These are phyloP conservation scores for Contarinia nasturtii DNA, from an alignment of 1,140 invertebrate species.

Conservation along the genomic window DNA sequence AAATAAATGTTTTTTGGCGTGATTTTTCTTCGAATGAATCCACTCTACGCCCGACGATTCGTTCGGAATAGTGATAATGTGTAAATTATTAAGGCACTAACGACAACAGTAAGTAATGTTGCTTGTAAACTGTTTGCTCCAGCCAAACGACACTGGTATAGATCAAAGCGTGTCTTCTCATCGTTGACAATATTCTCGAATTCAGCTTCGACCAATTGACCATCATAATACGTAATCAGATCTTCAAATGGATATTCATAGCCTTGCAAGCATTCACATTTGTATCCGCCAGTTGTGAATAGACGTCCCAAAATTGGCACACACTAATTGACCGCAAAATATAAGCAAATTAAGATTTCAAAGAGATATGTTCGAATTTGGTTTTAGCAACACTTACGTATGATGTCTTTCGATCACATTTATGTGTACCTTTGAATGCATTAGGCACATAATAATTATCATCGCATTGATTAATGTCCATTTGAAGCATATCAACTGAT, in stretches of 20 bases:
- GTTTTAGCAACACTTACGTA: slow-evolving; percentile 52
- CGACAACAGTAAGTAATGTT: slow-evolving; percentile 16
- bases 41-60: no score
- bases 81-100: no score
- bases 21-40: no score
- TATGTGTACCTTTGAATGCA: slow-evolving; percentile 88
- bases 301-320: slow-evolving; percentile 81
- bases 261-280: slow-evolving; percentile 93
- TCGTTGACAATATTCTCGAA: slow-evolving; percentile 70
- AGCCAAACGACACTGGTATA: slow-evolving; percentile 81
- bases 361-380: slow-evolving; percentile 7
- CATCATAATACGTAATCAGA: slow-evolving; percentile 85
- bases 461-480: slow-evolving; percentile 93
- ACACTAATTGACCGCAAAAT: no score
- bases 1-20: no score
- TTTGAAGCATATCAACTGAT: slow-evolving; percentile 70
- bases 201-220: slow-evolving; percentile 87
- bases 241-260: slow-evolving; percentile 96
- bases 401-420: slow-evolving; percentile 78
- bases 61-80: no score
- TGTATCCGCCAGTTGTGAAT: slow-evolving; percentile 88
- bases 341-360: slow-evolving; percentile 18
- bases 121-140: slow-evolving; percentile 43
- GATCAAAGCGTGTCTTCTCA: slow-evolving; percentile 61
- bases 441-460: slow-evolving; percentile 75